Conservation (phyloP, 2,797 vertebrate species). For the Rhinella marina region DNA sequence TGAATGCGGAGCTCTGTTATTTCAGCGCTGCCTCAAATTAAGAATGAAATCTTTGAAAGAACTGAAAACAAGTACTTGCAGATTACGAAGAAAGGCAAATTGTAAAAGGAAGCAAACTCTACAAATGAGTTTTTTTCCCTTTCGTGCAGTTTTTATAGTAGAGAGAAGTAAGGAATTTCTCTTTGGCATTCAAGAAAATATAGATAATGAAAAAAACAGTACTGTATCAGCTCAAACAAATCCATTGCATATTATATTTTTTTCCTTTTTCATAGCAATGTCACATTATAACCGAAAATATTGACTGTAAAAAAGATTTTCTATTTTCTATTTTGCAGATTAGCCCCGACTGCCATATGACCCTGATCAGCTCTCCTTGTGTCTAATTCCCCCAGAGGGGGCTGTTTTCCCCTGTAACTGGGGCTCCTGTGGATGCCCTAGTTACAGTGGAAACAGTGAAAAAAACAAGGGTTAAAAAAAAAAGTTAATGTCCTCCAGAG, state of each 20-base stretch:
- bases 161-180: slow-evolving; percentile 16
- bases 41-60: slow-evolving; percentile 43
- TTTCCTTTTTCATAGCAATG: background rate
- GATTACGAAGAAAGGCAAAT: slow-evolving; percentile 11
- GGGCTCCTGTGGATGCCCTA: too few relatives aligned
- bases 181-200: slow-evolving; percentile 2
- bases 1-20: slow-evolving; percentile 48
- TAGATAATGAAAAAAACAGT: slow-evolving; percentile 34
- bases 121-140: slow-evolving; percentile 25
- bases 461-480: too few relatives aligned
- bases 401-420: too few relatives aligned
- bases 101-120: background rate
- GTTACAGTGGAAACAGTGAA: too few relatives aligned
- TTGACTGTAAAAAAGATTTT: background rate
- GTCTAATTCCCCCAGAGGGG: too few relatives aligned
- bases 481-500: too few relatives aligned
- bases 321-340: slow-evolving; percentile 3
- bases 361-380: too few relatives aligned
- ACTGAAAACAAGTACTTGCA: slow-evolving; percentile 38
- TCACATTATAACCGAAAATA: background rate
- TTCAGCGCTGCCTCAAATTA: slow-evolving; percentile 33
- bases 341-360: too few relatives aligned
- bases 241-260: background rate
- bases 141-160: slow-evolving; percentile 10
- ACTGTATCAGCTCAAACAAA: background rate